Conservation (phyloP, 2,797 vertebrate species). For the Darevskia nairensis region DNA sequence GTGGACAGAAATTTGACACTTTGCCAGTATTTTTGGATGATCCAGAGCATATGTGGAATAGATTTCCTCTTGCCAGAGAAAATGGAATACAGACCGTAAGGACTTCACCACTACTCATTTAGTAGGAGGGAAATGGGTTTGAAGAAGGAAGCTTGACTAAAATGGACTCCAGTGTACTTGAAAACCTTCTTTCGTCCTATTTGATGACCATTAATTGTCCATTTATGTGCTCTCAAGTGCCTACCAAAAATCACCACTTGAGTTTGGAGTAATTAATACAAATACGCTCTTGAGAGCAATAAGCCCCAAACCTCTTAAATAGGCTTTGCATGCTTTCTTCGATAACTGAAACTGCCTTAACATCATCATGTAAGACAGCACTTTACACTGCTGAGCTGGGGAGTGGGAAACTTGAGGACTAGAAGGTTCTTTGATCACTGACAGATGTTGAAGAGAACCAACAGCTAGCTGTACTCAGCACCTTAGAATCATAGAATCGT, state of each 20-base stretch:
- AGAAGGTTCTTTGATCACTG: too few species aligned
- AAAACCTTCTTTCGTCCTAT: constrained; percentile 2
- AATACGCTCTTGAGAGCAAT: constrained; percentile 14
- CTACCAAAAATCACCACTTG: neutral
- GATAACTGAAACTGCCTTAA: too few species aligned
- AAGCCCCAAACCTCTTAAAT: constrained; percentile 1
- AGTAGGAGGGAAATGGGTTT: too few species aligned
- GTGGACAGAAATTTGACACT: neutral
- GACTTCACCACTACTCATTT: too few species aligned
- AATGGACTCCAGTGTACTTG: neutral
- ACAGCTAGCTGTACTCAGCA: too few species aligned
- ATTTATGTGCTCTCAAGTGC: neutral
- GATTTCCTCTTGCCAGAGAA: neutral
- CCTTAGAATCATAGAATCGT: too few species aligned
- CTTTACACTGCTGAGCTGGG: too few species aligned
- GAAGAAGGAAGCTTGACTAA: too few species aligned
- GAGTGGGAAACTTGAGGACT: too few species aligned
- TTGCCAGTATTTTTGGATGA: neutral
- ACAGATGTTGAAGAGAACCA: too few species aligned
- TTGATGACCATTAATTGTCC: neutral
- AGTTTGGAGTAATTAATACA: constrained; percentile 19
- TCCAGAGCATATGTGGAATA: neutral
- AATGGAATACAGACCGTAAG: too few species aligned
- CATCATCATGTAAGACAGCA: too few species aligned
- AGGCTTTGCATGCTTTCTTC: neutral